Percentiles rank a stretch among this genome's conserved stretches.
phyloP scores from a whole-genome alignment of 2,797 vertebrate genomes.

The Pyrocephalus nanus region DNA sequence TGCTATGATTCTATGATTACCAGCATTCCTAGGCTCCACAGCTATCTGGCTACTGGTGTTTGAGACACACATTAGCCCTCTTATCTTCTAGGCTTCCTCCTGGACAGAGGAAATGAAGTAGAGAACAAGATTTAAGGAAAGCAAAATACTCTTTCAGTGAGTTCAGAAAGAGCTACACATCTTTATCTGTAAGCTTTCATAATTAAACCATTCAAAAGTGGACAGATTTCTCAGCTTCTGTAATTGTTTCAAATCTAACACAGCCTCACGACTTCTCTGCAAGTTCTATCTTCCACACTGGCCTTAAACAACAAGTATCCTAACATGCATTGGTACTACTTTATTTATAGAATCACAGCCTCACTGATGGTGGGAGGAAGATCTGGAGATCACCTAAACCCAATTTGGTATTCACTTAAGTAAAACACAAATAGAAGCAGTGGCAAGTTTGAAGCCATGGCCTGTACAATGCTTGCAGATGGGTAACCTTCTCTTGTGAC shows the following conservation, averaged over 20 bases:
- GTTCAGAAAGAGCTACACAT: background rate
- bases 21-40: background rate
- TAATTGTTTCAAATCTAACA: background rate
- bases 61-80: background rate
- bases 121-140: background rate
- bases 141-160: background rate
- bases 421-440: background rate
- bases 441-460: background rate
- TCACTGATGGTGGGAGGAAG: background rate
- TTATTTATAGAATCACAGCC: background rate
- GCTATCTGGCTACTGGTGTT: rapidly evolving
- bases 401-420: background rate
- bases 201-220: background rate
- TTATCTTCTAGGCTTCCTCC: background rate
- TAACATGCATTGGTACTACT: background rate
- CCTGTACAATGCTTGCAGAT: background rate
- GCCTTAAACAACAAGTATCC: background rate
- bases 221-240: background rate
- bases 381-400: background rate
- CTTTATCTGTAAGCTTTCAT: background rate
- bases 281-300: background rate
- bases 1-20: background rate
- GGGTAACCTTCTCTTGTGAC: background rate
- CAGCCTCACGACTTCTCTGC: background rate
- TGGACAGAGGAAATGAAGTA: background rate